Evolutionary conservation across 2,113 vertebrate genomes (phyloP), one percentile per base, ranked within the genome.

Genomic region (Drymodes brunneopygia): DNA sequence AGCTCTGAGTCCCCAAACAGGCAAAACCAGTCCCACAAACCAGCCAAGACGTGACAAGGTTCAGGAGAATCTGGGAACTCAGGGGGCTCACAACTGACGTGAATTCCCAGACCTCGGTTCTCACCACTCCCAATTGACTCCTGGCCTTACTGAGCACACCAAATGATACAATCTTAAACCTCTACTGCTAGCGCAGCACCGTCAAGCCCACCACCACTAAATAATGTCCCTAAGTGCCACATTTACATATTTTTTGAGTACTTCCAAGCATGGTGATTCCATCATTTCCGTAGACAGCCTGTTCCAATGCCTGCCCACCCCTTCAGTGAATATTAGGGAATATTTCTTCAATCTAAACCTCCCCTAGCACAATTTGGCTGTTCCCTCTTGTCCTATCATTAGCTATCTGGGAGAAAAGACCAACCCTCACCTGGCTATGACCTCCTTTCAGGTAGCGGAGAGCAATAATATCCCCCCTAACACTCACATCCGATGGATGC

Each of bases 31-130:
- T 42, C 47, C 50, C 14, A 27, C 75, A 65, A 27, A 16, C 3
- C 4, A 17, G 33, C 31, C 12, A 24, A 70, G 23, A 4, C 0
- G 0, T 2, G 2, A 61, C 8, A 47, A 67, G 27, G 51, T 33
- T 74, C 73, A 47, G 40, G 7, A 75, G 29, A 61, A 54, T 20
- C 18, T 42, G 29, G 2, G 14, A 94, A 17, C 25, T 7, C 47
- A 65, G 12, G 42, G 9, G 9, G 57, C 9, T 53, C 42, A 69
- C 36, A 53, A 50, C 47, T 2, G 24, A 50, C 22, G 10, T 0
- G 17, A 92, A 64, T 29, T 83, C 31, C 75, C 58, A 66, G 27
- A 56, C 31, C 29, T 48, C 27, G 5, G 45, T 19, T 47, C 11
- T 42, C 54, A 6, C 27, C 56, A 33, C 5, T 38, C 51, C 25